Conservation (phyloP, 2,113 vertebrate species). For the Actenoides hombroni region DNA sequence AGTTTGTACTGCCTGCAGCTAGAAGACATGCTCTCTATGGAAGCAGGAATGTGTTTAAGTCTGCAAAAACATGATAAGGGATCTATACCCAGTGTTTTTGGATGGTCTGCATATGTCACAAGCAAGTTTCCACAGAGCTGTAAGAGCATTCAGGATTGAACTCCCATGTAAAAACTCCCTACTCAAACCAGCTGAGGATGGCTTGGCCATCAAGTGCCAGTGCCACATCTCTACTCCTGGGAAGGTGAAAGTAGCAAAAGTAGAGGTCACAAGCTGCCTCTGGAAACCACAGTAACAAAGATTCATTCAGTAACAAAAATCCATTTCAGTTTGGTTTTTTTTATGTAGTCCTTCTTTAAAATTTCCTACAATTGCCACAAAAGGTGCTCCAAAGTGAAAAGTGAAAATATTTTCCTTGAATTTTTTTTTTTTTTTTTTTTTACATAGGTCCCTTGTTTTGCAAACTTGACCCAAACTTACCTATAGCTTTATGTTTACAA, state of each 20-base stretch:
- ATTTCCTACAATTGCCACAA: not conserved
- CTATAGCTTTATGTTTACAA: not conserved
- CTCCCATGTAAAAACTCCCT: not conserved
- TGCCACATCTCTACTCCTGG: not conserved
- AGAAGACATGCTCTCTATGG: not conserved
- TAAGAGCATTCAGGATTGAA: not conserved
- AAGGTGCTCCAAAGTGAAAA: not conserved
- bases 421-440: slow-evolving; percentile 41
- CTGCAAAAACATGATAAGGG: not conserved
- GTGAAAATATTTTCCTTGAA: not conserved
- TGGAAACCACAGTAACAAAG: not conserved
- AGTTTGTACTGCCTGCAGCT: slow-evolving; percentile 46
- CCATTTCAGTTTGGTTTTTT: not conserved
- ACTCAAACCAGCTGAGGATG: not conserved
- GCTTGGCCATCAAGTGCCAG: not conserved
- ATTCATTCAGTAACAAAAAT: not conserved
- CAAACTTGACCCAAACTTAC: not conserved
- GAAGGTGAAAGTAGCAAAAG: not conserved
- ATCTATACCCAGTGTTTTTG: not conserved
- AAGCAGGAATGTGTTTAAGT: not conserved
- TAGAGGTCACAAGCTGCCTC: not conserved
- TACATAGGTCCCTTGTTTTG: not conserved
- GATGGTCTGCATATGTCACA: not conserved
- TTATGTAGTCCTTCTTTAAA: not conserved
- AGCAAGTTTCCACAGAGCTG: not conserved